Evolutionary conservation across 2,888 invertebrate genomes (phyloP).

Genomic region (Escarpia spicata): DNA sequence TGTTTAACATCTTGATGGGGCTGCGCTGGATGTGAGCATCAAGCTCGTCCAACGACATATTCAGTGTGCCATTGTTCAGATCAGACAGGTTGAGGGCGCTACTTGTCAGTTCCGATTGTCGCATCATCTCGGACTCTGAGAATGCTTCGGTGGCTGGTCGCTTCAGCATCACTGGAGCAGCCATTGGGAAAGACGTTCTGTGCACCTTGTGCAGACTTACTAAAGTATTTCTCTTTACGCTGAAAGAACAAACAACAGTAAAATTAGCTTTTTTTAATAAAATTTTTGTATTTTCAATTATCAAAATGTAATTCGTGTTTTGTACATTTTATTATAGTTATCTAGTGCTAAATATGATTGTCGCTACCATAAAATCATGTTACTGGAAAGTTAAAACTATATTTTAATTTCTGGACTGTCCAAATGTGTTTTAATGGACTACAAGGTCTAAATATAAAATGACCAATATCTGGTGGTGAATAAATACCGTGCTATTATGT

Average conservation of each 20-base stretch:
- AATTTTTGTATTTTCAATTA: no score
- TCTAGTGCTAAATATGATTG: no score
- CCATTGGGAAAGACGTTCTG: not conserved
- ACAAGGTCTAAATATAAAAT: no score
- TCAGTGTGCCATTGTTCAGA: not conserved
- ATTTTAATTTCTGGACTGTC: no score
- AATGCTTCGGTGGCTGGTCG: not conserved
- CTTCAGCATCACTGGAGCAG: slow-evolving; percentile 12
- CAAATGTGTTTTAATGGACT: no score
- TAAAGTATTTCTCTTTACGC: not conserved
- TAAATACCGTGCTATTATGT: no score
- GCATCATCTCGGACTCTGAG: not conserved
- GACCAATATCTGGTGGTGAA: no score
- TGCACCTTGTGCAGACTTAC: not conserved
- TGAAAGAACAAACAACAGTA: not conserved
- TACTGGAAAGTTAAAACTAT: no score
- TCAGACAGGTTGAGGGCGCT: not conserved
- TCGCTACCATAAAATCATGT: no score
- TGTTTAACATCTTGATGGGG: not conserved
- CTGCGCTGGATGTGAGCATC: not conserved
- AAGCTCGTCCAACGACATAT: not conserved
- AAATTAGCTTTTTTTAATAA: not conserved
- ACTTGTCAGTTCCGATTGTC: not conserved
- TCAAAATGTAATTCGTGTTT: no score
- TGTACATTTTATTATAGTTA: no score